Evolutionary conservation across 2,113 vertebrate genomes (phyloP), one percentile per base, ranked within the genome.

Genomic region (Cercopithecus mona): DNA sequence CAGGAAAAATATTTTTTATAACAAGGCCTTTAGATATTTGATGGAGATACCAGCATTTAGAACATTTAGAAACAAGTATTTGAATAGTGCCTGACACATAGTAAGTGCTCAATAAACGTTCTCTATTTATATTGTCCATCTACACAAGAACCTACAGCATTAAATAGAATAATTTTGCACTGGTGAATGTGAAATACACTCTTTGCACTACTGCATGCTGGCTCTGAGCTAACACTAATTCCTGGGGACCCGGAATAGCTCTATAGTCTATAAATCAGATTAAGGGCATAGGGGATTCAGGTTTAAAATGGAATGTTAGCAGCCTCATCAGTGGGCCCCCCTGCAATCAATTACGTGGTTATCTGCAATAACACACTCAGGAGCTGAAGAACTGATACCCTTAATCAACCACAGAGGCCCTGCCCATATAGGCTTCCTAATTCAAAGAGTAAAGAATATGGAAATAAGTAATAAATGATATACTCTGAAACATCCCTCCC

Each of bases 1-100:
- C 73, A 70, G 52, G 40, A 93, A 97, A 97, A 85, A 92, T 64
- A 88, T 72, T 57, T 35, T 85, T 94, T 76, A 52, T 52, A 57
- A 23, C 6, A 48, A 94, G 68, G 50, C 2, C 32, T 78, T 50
- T 78, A 78, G 23, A 1, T 94, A 81, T 84, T 88, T 91, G 52
- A 1, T 75, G 40, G 64, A 89, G 25, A 89, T 43, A 64, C 2
- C 17, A 92, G 4, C 3, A 93, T 88, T 75, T 72, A 84, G 14
- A 94, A 78, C 4, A 80, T 25, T 89, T 64, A 88, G 40, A 96
- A 94, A 85, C 18, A 95, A 80, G 3, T 70, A 94, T 88, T 75
- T 70, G 23, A 83, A 66, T 1, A 68, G 17, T 80, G 22, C 1
- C 80, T 83, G 32, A 70, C 18, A 16, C 12, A 75, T 4, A 95